Conservation (phyloP, 1,140 invertebrate species). For the Magallana angulata region DNA sequence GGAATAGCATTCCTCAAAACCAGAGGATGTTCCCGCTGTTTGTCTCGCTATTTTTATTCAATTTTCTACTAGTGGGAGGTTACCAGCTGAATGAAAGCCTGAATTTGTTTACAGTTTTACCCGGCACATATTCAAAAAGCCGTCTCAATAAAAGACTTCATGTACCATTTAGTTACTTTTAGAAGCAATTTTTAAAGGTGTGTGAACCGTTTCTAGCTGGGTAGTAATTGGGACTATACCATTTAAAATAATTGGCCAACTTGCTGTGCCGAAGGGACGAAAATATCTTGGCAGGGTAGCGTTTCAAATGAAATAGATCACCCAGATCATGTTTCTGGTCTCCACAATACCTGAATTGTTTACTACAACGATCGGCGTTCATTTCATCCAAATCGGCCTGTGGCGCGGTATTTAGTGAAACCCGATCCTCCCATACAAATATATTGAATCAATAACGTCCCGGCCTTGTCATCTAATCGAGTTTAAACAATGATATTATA, state of each 20-base stretch:
- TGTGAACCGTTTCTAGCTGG: background rate
- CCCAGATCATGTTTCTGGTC: slow-evolving; percentile 25
- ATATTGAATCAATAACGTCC: slow-evolving; percentile 41
- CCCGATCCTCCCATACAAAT: slow-evolving; percentile 38
- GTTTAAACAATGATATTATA: slow-evolving; percentile 46
- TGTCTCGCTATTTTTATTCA: background rate
- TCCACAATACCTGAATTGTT: slow-evolving; percentile 31
- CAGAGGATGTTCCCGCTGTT: background rate
- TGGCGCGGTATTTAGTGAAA: slow-evolving; percentile 40
- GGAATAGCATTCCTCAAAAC: background rate
- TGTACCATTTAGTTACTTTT: slow-evolving; percentile 36
- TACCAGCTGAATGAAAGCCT: background rate
- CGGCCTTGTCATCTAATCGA: slow-evolving; percentile 34
- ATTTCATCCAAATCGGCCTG: slow-evolving; percentile 41
- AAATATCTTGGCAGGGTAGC: slow-evolving; percentile 37
- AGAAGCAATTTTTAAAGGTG: slow-evolving; percentile 29
- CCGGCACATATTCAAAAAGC: background rate
- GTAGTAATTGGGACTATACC: slow-evolving; percentile 14
- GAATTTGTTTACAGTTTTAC: slow-evolving; percentile 21
- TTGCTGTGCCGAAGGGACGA: slow-evolving; percentile 18
- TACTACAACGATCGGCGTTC: slow-evolving; percentile 13
- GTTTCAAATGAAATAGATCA: slow-evolving; percentile 38
- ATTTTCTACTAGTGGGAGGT: background rate
- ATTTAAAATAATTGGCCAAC: slow-evolving; percentile 31
- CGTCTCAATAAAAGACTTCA: background rate